Percentiles rank a stretch among this genome's conserved stretches.
phyloP scores from a whole-genome alignment of 2,888 invertebrate genomes.

The Daptonema setosum region DNA sequence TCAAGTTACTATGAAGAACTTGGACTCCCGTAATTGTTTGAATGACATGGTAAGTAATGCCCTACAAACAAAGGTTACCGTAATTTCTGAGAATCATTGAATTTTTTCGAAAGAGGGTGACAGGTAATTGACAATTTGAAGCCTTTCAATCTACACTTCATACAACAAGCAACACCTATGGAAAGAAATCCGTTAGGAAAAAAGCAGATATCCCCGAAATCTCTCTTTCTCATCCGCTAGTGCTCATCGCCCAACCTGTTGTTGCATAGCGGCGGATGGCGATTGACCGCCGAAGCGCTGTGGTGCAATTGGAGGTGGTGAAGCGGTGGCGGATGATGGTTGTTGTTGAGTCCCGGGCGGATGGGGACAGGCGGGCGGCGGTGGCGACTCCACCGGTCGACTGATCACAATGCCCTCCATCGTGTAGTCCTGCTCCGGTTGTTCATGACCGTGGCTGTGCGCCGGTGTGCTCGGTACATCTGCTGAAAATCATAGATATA shows the following conservation, averaged over 20 bases:
- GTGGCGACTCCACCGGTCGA: background rate
- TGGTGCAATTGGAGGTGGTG: background rate
- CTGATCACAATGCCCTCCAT: background rate
- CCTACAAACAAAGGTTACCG: too few relatives aligned
- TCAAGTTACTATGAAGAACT: too few relatives aligned
- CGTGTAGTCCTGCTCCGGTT: background rate
- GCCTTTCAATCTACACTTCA: background rate
- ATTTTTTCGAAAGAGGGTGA: background rate
- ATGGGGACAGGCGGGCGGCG: background rate
- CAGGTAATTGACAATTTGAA: too few relatives aligned
- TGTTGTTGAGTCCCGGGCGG: background rate
- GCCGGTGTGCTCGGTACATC: too few relatives aligned
- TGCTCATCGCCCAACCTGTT: background rate
- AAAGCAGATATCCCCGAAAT: too few relatives aligned
- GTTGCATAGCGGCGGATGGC: background rate
- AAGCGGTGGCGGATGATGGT: background rate
- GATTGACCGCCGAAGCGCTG: background rate
- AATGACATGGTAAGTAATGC: too few relatives aligned
- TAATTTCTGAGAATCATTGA: too few relatives aligned
- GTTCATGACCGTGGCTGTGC: too few relatives aligned
- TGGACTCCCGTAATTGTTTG: too few relatives aligned
- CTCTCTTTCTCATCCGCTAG: too few relatives aligned
- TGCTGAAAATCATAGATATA: too few relatives aligned
- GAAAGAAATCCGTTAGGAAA: too few relatives aligned
- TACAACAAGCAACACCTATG: background rate